Percentiles rank a stretch among this genome's conserved stretches.
phyloP scores from a whole-genome alignment of 2,888 invertebrate species.

The Malthinus flaveolus region DNA sequence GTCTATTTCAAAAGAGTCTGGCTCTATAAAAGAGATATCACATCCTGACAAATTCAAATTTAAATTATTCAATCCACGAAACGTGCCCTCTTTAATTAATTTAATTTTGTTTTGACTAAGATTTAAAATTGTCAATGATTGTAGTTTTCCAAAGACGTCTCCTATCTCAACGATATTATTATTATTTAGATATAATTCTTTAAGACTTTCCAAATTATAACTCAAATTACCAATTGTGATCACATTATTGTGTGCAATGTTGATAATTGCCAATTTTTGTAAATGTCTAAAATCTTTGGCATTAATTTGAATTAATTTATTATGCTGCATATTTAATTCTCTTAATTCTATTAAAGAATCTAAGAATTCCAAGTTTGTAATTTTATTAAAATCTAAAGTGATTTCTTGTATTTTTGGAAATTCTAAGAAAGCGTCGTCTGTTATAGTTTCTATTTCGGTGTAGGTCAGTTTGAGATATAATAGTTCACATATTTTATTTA shows the following conservation, averaged over 20 bases:
- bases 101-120: background rate
- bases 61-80: background rate
- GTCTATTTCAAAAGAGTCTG: no score
- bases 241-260: background rate
- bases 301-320: background rate
- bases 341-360: no score
- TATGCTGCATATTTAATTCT: background rate
- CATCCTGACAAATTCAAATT: no score
- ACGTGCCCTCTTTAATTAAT: background rate
- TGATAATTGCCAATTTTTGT: background rate
- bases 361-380: no score
- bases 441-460: no score
- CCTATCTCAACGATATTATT: constrained; percentile 34
- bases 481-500: no score
- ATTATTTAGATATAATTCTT: constrained; percentile 45
- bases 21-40: background rate
- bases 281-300: background rate
- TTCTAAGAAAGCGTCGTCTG: no score
- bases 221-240: background rate
- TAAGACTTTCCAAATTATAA: constrained; percentile 40
- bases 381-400: no score
- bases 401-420: no score
- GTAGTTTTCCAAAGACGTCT: background rate
- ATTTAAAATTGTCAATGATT: background rate
- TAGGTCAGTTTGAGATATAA: background rate